Conservation (phyloP, 2,888 invertebrate genomes). For the Drosophila paramelanica region DNA sequence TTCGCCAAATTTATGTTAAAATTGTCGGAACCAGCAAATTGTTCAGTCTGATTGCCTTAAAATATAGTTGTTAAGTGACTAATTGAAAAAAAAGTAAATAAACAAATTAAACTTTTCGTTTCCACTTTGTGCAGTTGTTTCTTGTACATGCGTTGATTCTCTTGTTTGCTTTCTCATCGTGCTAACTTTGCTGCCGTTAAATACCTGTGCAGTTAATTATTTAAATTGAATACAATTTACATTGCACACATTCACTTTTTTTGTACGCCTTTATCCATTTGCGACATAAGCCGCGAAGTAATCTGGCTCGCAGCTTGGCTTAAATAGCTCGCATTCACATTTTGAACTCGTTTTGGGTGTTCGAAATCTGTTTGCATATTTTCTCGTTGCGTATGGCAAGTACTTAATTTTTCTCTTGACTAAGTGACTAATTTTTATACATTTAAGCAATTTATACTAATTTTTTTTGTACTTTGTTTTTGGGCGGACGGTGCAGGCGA, state of each 20-base stretch:
- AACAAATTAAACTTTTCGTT: background rate
- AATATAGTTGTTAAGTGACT: no score
- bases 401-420: slow-evolving; percentile 59
- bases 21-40: background rate
- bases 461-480: slow-evolving; percentile 28
- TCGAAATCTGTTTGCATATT: slow-evolving; percentile 29
- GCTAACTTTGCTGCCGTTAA: background rate
- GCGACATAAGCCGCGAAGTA: slow-evolving; percentile 32
- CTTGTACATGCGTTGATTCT: background rate
- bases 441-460: slow-evolving; percentile 54
- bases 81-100: no score
- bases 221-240: slow-evolving; percentile 30
- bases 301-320: slow-evolving; percentile 14
- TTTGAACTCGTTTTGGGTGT: slow-evolving; percentile 27
- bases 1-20: slow-evolving; percentile 20
- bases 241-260: background rate
- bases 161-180: background rate
- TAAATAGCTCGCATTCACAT: slow-evolving; percentile 31
- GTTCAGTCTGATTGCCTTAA: no score
- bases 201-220: background rate
- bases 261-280: slow-evolving; percentile 25
- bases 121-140: background rate
- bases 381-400: slow-evolving; percentile 49
- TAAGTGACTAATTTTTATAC: slow-evolving; percentile 77
- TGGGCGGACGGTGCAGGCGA: background rate